Conservation (phyloP, 2,113 vertebrate genomes). For the Protobothrops mucrosquamatus region DNA sequence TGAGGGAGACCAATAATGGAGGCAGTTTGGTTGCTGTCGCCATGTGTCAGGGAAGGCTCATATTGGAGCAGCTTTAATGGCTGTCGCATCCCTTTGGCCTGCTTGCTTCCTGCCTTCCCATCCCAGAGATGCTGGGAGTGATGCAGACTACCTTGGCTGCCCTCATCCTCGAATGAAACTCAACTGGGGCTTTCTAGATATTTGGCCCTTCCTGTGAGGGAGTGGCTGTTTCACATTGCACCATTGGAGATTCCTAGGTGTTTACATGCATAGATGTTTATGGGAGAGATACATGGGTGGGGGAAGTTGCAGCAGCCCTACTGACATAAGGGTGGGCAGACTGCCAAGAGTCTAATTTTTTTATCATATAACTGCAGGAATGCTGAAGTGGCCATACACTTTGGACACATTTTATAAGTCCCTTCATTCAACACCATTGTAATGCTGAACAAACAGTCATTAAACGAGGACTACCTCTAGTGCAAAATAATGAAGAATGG, state of each 20-base stretch:
- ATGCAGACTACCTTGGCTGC: not conserved
- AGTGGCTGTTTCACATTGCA: not conserved
- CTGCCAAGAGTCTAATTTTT: not conserved
- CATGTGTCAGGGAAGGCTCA: slow-evolving; percentile 28
- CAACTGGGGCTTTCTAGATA: not conserved
- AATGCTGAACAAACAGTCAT: not conserved
- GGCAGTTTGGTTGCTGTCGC: not conserved
- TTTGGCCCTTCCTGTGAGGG: not conserved
- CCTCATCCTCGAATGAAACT: not conserved
- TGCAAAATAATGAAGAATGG: not conserved
- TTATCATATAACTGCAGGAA: not conserved
- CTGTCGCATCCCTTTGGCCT: slow-evolving; percentile 33
- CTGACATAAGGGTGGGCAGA: not conserved
- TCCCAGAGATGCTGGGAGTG: slow-evolving; percentile 37
- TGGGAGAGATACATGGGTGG: not conserved
- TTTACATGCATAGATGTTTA: not conserved
- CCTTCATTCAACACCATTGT: not conserved
- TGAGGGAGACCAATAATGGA: not conserved
- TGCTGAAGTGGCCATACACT: not conserved
- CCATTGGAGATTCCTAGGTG: not conserved
- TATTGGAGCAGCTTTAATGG: slow-evolving; percentile 46
- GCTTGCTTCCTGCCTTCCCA: slow-evolving; percentile 30
- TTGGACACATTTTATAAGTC: not conserved
- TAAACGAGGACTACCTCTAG: not conserved
- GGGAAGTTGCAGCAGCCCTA: not conserved